These are phyloP conservation scores for Ectropis grisescens DNA, from an alignment of 1,140 invertebrate genomes.

Conservation along the genomic window DNA sequence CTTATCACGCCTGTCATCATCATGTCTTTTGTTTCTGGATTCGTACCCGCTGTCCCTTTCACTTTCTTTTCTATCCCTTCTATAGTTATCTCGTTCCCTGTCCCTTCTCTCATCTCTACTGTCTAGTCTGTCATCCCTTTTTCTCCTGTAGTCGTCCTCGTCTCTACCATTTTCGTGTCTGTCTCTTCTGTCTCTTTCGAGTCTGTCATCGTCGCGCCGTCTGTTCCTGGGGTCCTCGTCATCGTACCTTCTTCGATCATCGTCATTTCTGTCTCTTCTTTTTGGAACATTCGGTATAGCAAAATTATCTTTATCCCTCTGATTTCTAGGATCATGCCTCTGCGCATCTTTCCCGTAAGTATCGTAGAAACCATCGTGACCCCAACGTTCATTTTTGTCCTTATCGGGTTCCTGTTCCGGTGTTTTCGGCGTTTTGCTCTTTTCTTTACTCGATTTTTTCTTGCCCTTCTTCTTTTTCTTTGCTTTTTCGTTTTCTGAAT, in stretches of 20 bases:
- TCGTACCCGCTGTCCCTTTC: constrained; percentile 2
- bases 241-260: constrained; percentile 7
- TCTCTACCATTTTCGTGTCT: not conserved
- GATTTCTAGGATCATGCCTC: constrained; percentile 20
- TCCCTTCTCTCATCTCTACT: constrained; percentile 2
- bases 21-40: constrained; percentile 10
- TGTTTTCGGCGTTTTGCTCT: constrained; percentile 19
- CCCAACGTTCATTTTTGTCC: constrained; percentile 35
- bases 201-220: constrained; percentile 1
- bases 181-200: constrained; percentile 4
- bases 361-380: constrained; percentile 57
- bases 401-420: constrained; percentile 22
- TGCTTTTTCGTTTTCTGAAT: constrained; percentile 29
- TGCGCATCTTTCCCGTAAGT: constrained; percentile 45
- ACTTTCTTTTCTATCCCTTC: constrained; percentile 12
- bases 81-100: constrained; percentile 2
- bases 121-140: constrained; percentile 2
- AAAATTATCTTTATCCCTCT: constrained; percentile 19
- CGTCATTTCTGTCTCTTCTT: constrained; percentile 6
- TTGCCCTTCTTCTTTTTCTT: constrained; percentile 41
- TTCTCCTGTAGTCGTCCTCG: not conserved
- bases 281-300: constrained; percentile 17
- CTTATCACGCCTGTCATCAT: constrained; percentile 7
- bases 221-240: constrained; percentile 1
- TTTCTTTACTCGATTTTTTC: constrained; percentile 36